Evolutionary conservation across 2,113 vertebrate genomes (phyloP), one percentile per base, ranked within the genome.

Genomic region (Hippocampus barbouri): DNA sequence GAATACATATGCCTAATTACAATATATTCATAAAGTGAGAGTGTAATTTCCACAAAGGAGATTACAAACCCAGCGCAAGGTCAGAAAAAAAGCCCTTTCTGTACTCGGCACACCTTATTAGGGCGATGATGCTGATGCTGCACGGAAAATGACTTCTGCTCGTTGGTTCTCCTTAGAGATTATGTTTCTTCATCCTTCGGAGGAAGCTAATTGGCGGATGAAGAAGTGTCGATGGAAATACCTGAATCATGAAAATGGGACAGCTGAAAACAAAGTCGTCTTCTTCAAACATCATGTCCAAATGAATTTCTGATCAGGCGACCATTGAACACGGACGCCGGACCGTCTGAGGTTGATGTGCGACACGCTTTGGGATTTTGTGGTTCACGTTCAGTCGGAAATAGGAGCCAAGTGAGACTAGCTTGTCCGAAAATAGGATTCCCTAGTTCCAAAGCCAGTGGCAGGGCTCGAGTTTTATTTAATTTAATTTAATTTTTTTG

Each of bases 1-100:
- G 89, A 93, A 91, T 92, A 91, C 91, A 92, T 92, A 93, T 90
- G 89, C 90, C 89, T 92, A 93, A 93, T 93, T 91, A 93, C 91
- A 92, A 92, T 93, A 91, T 90, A 91, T 93, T 91, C 90, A 91
- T 91, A 90, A 92, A 90, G 90, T 90, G 89, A 90, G 87, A 90
- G 90, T 91, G 89, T 92, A 92, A 93, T 93, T 93, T 92, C 89
- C 91, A 92, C 90, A 93, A 92, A 92, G 89, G 87, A 91, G 92
- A 93, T 93, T 91, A 93, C 85, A 89, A 83, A 89, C 74, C 72
- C 86, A 88, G 89, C 87, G 85, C 86, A 91, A 93, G 91, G 91
- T 92, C 91, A 91, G 83, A 74, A 90, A 83, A 34, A 38, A 85
- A 87, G 83, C 80, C 84, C 84, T 81, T 87, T 83, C 78, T 86